Evolutionary conservation across 2,113 vertebrate species (phyloP), one percentile per base, ranked within the genome.

Genomic region (Pongo pygmaeus): DNA sequence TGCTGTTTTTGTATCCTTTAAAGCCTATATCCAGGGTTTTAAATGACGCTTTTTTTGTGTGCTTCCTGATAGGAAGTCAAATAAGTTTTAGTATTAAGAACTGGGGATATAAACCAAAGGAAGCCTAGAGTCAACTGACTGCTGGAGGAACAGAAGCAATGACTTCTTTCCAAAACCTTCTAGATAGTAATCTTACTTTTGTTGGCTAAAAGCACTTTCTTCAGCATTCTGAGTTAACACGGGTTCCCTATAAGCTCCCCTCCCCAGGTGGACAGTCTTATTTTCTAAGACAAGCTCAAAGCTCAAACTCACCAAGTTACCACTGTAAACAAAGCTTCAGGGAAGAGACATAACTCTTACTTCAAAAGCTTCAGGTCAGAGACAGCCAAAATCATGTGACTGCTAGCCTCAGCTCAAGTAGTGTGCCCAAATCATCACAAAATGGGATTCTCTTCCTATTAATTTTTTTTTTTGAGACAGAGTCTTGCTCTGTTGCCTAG

Each of bases 61-160:
- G 20, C 57, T 77, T 48, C 40, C 70, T 50, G 50, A 4, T 57
- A 61, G 75, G 25, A 90, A 89, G 78, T 64, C 23, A 85, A 22
- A 0, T 32, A 25, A 97, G 48, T 70, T 20, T 55, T 17, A 2
- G 46, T n/a, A 61, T 70, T 84, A 78, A 78, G 57, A 96, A 55
- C 48, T 84, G 35, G 52, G 74, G 94, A 50, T 14, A 43, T 59
- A 72, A 95, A 95, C 57, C 43, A 46, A n/a, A 90, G 43, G 57
- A 91, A 57, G n/a, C 52, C 32, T 18, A 50, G 22, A 64, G 5
- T 57, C 50, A n/a, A 59, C 61, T 6, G 38, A 30, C 14, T 1
- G 23, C 43, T 5, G 2, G 17, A 46, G 32, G 59, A 67, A 79
- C 40, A 55, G 32, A 88, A 52, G 74, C 27, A 52, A 27, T 7